Conservation (phyloP, 2,888 invertebrate species). For the Spodoptera exigua region DNA sequence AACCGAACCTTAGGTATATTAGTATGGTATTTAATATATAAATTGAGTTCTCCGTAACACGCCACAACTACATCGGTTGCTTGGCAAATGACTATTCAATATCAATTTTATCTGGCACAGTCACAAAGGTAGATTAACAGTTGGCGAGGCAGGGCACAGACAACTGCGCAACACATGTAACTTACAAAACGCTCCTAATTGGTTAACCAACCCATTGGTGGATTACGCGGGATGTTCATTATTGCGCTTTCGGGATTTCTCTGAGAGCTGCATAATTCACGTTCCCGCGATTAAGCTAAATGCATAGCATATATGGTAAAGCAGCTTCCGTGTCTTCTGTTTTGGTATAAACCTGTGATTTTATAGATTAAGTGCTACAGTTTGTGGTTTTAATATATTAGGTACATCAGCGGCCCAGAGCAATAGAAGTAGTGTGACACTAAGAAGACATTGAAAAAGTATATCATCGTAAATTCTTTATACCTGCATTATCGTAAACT, state of each 20-base stretch:
- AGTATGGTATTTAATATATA: no score
- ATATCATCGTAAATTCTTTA: no score
- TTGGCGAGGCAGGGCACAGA: conserved; percentile 26
- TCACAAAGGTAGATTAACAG: conserved; percentile 32
- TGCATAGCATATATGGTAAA: conserved; percentile 61
- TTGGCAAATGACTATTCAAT: neutral
- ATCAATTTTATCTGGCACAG: conserved; percentile 1
- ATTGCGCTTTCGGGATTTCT: conserved; percentile 78
- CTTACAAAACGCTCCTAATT: conserved; percentile 73
- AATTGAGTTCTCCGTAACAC: no score
- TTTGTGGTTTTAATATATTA: conserved; percentile 3
- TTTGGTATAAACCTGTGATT: conserved; percentile 23
- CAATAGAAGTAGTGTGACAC: no score
- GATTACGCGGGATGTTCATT: conserved; percentile 79
- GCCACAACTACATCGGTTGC: no score
- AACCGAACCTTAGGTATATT: no score
- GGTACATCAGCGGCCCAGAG: no score
- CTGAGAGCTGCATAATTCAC: conserved; percentile 75
- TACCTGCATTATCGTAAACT: no score
- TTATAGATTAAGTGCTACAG: conserved; percentile 20
- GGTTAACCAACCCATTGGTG: conserved; percentile 74
- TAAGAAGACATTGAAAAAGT: no score
- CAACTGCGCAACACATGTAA: conserved; percentile 39
- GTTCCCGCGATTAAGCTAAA: conserved; percentile 71
- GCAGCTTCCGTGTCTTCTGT: conserved; percentile 33